Percentiles rank a stretch among this genome's conserved stretches.
These are phyloP conservation scores for Oscheius sp. DNA, from an alignment of 2,888 invertebrate species.

Conservation along the genomic window DNA sequence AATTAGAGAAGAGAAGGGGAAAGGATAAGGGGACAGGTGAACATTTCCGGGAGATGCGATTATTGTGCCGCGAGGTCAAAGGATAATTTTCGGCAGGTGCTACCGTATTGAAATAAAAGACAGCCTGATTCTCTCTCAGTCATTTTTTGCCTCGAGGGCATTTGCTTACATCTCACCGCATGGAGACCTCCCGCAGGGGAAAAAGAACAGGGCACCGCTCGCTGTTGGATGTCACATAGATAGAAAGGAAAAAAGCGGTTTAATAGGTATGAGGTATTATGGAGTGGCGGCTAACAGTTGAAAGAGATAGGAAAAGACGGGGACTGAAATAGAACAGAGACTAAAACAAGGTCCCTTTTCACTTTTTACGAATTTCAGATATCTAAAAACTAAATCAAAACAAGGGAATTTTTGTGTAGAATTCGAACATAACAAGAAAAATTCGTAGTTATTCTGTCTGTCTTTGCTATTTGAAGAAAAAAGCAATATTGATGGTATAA, in stretches of 20 bases:
- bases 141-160: slow-evolving; percentile 17
- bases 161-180: slow-evolving; percentile 27
- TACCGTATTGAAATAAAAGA: slow-evolving; percentile 3
- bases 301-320: neutral
- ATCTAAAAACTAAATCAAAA: no score
- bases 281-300: neutral
- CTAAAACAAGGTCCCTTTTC: no score
- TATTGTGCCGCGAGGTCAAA: slow-evolving; percentile 16
- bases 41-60: slow-evolving; percentile 25
- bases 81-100: slow-evolving; percentile 8
- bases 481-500: no score
- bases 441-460: no score
- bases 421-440: no score
- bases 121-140: slow-evolving; percentile 25
- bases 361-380: no score
- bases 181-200: slow-evolving; percentile 1
- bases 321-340: no score
- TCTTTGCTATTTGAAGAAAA: no score
- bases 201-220: slow-evolving; percentile 9
- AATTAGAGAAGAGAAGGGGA: neutral
- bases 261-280: neutral
- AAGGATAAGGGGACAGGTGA: neutral
- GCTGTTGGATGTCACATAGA: slow-evolving; percentile 1
- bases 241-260: neutral
- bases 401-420: no score